phyloP scores from a whole-genome alignment of 1,140 invertebrate species.

The Ganaspis sp. region DNA sequence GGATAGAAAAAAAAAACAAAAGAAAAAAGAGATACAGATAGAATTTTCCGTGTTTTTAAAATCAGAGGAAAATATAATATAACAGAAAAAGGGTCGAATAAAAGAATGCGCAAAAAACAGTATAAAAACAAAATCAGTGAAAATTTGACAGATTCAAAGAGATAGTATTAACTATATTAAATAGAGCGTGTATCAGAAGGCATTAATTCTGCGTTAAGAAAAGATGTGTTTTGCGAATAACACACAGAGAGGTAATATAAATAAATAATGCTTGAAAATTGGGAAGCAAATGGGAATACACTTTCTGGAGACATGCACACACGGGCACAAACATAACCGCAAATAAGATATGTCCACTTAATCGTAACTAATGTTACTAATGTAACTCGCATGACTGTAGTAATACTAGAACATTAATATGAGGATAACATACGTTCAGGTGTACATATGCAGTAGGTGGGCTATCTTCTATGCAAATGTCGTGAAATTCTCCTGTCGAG shows the following conservation, averaged over 20 bases:
- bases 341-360: constrained; percentile 28
- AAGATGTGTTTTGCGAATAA: background rate
- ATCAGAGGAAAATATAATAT: no score
- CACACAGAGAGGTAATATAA: background rate
- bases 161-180: no score
- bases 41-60: no score
- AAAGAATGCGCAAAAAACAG: no score
- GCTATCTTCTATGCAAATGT: constrained; percentile 20
- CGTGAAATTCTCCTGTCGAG: constrained; percentile 19
- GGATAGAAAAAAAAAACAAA: no score
- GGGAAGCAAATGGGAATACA: constrained; percentile 7
- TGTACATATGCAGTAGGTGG: constrained; percentile 12
- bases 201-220: no score
- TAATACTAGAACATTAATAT: constrained; percentile 18
- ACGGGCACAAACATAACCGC: background rate
- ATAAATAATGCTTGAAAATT: background rate
- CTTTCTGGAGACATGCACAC: background rate
- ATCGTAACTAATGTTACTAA: constrained; percentile 30
- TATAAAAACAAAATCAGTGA: no score
- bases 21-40: no score
- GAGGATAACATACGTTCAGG: constrained; percentile 16
- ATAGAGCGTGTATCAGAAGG: no score
- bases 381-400: background rate
- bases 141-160: no score
- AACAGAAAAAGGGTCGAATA: no score